Base-by-base conservation (phyloP, 2,797 vertebrate species). In the Artibeus jamaicensis region DNA sequence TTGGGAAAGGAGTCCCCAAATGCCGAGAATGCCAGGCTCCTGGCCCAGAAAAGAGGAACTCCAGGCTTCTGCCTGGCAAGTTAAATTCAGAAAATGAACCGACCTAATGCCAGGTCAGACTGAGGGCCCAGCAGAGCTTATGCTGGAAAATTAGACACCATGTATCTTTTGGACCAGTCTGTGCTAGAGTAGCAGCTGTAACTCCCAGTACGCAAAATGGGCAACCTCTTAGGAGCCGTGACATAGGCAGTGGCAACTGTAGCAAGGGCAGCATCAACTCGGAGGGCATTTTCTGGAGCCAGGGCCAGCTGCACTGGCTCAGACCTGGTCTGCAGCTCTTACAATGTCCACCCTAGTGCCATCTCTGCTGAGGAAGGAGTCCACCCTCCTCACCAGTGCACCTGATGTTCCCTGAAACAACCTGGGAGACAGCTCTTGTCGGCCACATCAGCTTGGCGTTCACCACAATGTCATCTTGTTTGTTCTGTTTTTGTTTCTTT, bases 61-160 rank as follows among this genome's bases (percentile, higher is more conserved):
- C 85, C 98, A 98, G 93, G 99, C 99, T 0, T 99, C 99, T 0
- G 96, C 98, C 0, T 99, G 99, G 99, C 99, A 99, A 96, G 97
- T 99, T 91, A 98, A 98, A 98, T 93, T 94, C 97, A 93, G 26
- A 62, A 32, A 26, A 32, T 62, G 26, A 62, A 12, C 59, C 6
- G 99, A 99, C 32, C 99, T 98, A 95, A 98, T 99, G 55, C 99
- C 99, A 0, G 99, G 99, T 81, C 99, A 99, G 97, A 99, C 98
- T 0, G 99, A 99, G 3, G 99, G 99, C 92, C 99, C 99, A 0
- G 99, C 99, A 11, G 98, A 98, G 96, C 98, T 99, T 71, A 98
- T 99, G 98, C 82, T 99, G 97, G 99, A 99, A 44, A 99, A 98
- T 96, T 99, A 99, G 99, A 99, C 1, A 98, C 98, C 62, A 99